Conservation (phyloP, 2,888 invertebrate species). For the Ochropacha duplaris region DNA sequence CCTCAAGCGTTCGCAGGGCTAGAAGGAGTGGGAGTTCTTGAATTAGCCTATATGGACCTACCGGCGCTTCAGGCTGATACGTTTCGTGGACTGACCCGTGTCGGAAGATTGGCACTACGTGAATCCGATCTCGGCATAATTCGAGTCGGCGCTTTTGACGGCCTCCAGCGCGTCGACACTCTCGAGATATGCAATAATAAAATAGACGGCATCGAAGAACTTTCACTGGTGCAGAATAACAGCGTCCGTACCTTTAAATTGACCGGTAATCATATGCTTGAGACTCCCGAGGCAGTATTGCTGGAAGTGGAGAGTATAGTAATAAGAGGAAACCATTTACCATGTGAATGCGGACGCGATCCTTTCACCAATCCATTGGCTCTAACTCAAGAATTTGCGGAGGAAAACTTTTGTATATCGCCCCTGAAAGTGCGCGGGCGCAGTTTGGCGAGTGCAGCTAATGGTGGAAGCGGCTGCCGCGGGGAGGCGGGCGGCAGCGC, state of each 20-base stretch:
- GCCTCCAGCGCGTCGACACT: slow-evolving; percentile 87
- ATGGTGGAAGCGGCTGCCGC: slow-evolving; percentile 63
- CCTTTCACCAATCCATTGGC: slow-evolving; percentile 90
- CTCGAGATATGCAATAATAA: slow-evolving; percentile 92
- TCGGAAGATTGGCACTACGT: slow-evolving; percentile 89
- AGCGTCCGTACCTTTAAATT: slow-evolving; percentile 88
- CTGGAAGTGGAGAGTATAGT: slow-evolving; percentile 88
- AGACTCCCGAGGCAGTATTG: slow-evolving; percentile 88
- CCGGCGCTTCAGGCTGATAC: slow-evolving; percentile 87
- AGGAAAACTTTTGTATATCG: slow-evolving; percentile 92
- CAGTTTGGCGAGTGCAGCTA: slow-evolving; percentile 83
- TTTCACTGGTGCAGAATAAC: slow-evolving; percentile 87
- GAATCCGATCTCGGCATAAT: slow-evolving; percentile 92
- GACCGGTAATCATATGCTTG: slow-evolving; percentile 92
- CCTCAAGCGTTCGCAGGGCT: slow-evolving; percentile 91
- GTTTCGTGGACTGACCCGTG: slow-evolving; percentile 89
- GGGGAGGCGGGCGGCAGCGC: slow-evolving; percentile 69
- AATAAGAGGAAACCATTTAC: slow-evolving; percentile 91
- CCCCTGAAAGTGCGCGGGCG: slow-evolving; percentile 92
- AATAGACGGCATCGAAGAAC: slow-evolving; percentile 90
- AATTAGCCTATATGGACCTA: slow-evolving; percentile 93
- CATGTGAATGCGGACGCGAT: slow-evolving; percentile 93
- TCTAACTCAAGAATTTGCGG: slow-evolving; percentile 85
- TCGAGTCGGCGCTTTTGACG: slow-evolving; percentile 89
- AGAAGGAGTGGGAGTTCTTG: slow-evolving; percentile 91